Percentiles rank a stretch among this genome's conserved stretches.
phyloP scores from a whole-genome alignment of 30 jellyfish, hydroid and myxozoan genomes.

The Aurelia aurita complex sp. Pacific region DNA sequence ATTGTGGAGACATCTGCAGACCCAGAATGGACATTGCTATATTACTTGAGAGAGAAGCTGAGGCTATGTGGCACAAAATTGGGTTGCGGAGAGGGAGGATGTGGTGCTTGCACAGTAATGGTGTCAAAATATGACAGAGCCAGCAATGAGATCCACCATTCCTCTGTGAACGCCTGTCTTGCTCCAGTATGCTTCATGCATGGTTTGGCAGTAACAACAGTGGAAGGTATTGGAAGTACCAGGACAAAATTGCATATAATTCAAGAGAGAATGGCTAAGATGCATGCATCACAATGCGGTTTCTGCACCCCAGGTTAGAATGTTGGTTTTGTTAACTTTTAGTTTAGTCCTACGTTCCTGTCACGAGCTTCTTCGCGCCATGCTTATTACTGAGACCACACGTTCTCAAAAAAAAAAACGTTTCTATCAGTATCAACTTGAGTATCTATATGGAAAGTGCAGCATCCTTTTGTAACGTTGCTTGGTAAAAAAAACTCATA shows the following conservation, averaged over 20 bases:
- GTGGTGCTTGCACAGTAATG: constrained; percentile 62
- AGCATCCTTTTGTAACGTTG: too few relatives aligned
- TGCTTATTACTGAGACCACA: too few relatives aligned
- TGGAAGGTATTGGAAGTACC: constrained; percentile 50
- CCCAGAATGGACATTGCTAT: constrained; percentile 48
- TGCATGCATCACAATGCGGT: constrained; percentile 51
- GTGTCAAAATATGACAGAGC: constrained; percentile 29
- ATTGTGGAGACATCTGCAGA: constrained; percentile 27
- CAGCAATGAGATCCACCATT: constrained; percentile 10
- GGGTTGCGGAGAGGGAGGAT: constrained; percentile 53
- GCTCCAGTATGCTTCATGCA: constrained; percentile 40
- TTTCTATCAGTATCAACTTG: too few relatives aligned
- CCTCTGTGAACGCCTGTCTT: constrained; percentile 40
- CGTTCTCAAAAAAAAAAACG: too few relatives aligned
- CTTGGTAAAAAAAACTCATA: too few relatives aligned
- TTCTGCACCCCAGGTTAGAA: constrained; percentile 37
- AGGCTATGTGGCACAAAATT: constrained; percentile 32
- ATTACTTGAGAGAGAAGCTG: constrained; percentile 19
- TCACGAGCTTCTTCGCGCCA: too few relatives aligned
- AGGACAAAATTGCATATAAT: constrained; percentile 13
- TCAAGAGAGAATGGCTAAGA: constrained; percentile 38
- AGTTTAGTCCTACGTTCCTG: neutral
- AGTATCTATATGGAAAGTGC: too few relatives aligned
- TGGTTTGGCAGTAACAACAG: constrained; percentile 50
- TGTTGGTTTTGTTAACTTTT: neutral